Conservation (phyloP, 1,140 invertebrate species). For the Hypsibius dujardini region DNA sequence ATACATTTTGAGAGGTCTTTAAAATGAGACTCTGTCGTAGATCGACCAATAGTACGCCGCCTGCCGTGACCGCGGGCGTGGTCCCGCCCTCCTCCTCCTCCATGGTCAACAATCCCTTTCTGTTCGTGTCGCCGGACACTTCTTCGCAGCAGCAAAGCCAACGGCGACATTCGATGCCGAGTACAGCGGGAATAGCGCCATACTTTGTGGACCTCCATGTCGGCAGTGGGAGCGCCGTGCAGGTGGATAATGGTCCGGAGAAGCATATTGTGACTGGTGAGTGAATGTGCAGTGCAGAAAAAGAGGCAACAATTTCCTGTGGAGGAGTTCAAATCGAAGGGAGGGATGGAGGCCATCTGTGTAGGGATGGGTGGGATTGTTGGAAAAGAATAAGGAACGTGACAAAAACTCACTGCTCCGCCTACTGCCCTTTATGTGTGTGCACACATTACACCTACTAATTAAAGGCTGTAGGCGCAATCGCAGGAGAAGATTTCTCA, state of each 20-base stretch:
- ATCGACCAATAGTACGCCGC: constrained; percentile 13
- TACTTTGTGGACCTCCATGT: constrained; percentile 14
- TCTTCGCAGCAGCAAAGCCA: not conserved
- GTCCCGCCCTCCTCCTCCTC: no score
- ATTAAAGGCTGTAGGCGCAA: no score
- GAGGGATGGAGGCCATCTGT: no score
- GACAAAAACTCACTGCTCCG: no score
- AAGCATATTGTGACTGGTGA: not conserved
- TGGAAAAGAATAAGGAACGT: no score
- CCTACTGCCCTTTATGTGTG: no score
- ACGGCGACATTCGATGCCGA: not conserved
- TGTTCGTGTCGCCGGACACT: not conserved
- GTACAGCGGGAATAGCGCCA: not conserved
- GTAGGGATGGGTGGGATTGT: no score
- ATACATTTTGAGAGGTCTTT: no score
- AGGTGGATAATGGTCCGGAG: constrained; percentile 16
- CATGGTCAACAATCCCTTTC: not conserved
- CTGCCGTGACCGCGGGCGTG: not conserved
- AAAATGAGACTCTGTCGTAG: not conserved
- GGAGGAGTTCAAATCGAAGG: no score
- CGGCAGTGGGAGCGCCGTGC: not conserved
- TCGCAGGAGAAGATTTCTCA: no score
- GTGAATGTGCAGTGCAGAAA: not conserved
- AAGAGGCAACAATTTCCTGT: no score
- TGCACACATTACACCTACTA: no score